Conservation (phyloP, 2,113 vertebrate genomes). For the Tachuris rubrigastra region DNA sequence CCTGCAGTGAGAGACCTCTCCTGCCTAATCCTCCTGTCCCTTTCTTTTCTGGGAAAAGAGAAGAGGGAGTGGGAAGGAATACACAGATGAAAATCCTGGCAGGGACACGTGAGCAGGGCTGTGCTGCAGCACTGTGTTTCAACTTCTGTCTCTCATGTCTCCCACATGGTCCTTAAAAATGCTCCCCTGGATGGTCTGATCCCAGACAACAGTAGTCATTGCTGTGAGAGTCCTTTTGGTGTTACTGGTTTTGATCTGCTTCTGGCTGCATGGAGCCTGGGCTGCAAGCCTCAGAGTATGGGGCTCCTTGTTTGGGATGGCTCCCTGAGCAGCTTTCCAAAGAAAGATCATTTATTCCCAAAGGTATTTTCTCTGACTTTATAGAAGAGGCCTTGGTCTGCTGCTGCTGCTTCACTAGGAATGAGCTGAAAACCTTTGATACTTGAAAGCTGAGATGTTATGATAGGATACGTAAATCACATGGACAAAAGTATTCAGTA, state of each 20-base stretch:
- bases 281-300: background rate
- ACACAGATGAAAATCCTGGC: background rate
- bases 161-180: background rate
- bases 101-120: background rate
- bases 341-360: background rate
- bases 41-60: background rate
- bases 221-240: background rate
- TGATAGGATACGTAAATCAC: background rate
- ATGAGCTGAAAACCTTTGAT: background rate
- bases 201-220: background rate
- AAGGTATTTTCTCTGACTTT: background rate
- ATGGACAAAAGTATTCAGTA: background rate
- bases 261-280: accelerated
- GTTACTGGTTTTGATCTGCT: background rate
- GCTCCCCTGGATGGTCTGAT: background rate
- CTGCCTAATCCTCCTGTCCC: background rate
- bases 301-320: background rate
- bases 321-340: background rate
- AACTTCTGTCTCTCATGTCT: background rate
- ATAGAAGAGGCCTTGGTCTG: background rate
- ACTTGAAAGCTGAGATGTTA: background rate
- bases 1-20: background rate
- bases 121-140: background rate
- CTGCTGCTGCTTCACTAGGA: background rate
- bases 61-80: background rate